phyloP scores from a whole-genome alignment of 2,888 invertebrate species.

The Drosophila monieri region DNA sequence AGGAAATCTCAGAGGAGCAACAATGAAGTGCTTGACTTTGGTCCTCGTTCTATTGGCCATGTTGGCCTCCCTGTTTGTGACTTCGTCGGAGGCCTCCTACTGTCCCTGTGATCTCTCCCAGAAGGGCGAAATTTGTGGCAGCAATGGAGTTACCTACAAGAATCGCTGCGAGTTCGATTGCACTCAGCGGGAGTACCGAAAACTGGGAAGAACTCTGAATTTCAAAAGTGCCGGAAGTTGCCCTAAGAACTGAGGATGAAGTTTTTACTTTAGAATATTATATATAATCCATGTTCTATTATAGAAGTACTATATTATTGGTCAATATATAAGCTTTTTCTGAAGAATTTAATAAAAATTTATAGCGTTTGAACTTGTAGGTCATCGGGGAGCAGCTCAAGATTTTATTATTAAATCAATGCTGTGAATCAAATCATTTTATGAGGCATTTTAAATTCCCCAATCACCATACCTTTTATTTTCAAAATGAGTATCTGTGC shows the following conservation, averaged over 20 bases:
- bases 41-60: slow-evolving; percentile 48
- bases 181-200: slow-evolving; percentile 84
- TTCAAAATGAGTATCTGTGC: slow-evolving; percentile 1
- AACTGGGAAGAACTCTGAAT: slow-evolving; percentile 70
- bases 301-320: too few species aligned
- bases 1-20: neutral
- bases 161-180: slow-evolving; percentile 98
- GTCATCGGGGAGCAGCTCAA: too few species aligned
- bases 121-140: slow-evolving; percentile 96
- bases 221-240: slow-evolving; percentile 71
- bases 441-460: neutral
- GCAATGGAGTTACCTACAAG: slow-evolving; percentile 95
- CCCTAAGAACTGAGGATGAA: slow-evolving; percentile 22
- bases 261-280: too few species aligned
- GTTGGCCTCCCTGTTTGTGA: slow-evolving; percentile 46
- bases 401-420: too few species aligned
- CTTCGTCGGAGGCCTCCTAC: slow-evolving; percentile 81
- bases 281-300: too few species aligned
- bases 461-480: neutral
- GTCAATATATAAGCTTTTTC: too few species aligned
- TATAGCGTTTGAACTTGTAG: too few species aligned
- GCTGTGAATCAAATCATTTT: neutral
- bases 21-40: slow-evolving; percentile 72
- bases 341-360: too few species aligned
- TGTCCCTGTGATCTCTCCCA: slow-evolving; percentile 91